A percentile compares a stretch with the other conserved stretches of the same genome.
Evolutionary conservation across 2,888 invertebrate species (phyloP).

Genomic region (Malthinus flaveolus): DNA sequence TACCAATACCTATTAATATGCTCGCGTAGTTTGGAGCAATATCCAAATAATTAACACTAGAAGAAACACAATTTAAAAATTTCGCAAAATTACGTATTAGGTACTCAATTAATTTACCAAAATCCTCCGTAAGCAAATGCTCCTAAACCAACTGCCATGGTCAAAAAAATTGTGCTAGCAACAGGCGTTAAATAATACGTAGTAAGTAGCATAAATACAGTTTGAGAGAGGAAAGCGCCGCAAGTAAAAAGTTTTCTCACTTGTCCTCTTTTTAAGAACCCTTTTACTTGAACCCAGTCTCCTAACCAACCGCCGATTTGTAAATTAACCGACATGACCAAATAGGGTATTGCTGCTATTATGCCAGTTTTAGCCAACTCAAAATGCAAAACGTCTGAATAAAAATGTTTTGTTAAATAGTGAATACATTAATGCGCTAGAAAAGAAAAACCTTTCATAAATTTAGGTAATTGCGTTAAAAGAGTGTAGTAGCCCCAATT

Average conservation of each 20-base stretch:
- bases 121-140: conserved; percentile 94
- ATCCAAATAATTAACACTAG: conserved; percentile 81
- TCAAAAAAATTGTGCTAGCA: conserved; percentile 76
- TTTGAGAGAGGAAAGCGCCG: conserved; percentile 74
- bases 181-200: conserved; percentile 71
- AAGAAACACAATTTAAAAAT: conserved; percentile 27
- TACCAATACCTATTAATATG: conserved; percentile 87
- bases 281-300: conserved; percentile 71
- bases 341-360: conserved; percentile 83
- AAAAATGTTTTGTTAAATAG: neutral
- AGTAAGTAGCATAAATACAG: conserved; percentile 82
- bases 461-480: conserved; percentile 81
- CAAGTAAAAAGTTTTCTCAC: conserved; percentile 71
- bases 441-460: conserved; percentile 69
- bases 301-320: conserved; percentile 82
- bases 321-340: conserved; percentile 82
- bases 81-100: neutral
- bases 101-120: conserved; percentile 58
- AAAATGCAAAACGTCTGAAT: conserved; percentile 70
- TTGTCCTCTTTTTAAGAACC: conserved; percentile 71
- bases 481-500: conserved; percentile 91
- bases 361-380: conserved; percentile 79
- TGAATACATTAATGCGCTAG: neutral
- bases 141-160: conserved; percentile 86
- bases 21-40: conserved; percentile 91